Percentiles rank a stretch among this genome's conserved stretches.
Conservation (phyloP, 1,140 invertebrate species). For the Tetragonula clypearis region DNA sequence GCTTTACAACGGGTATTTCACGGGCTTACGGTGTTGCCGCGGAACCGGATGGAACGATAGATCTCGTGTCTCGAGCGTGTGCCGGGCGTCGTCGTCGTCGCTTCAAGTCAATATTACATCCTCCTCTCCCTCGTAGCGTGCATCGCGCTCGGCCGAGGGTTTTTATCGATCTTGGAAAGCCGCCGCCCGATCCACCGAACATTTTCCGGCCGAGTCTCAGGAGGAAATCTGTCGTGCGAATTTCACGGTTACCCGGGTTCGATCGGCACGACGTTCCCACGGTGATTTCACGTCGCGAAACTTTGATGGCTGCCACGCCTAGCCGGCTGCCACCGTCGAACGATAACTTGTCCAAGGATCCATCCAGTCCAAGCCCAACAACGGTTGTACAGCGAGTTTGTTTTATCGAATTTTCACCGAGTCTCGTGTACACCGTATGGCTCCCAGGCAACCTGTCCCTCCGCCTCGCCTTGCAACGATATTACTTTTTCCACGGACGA, state of each 20-base stretch:
- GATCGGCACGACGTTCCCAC: constrained; percentile 62
- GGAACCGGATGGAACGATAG: background rate
- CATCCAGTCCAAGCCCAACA: constrained; percentile 26
- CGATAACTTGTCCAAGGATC: constrained; percentile 65
- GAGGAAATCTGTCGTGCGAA: constrained; percentile 66
- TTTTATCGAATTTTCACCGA: constrained; percentile 64
- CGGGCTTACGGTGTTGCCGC: background rate
- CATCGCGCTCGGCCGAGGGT: background rate
- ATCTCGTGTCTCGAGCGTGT: background rate
- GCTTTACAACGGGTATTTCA: background rate
- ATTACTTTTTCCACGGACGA: constrained; percentile 49
- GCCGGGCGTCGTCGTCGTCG: background rate
- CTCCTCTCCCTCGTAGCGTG: background rate
- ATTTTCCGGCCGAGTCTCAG: constrained; percentile 50
- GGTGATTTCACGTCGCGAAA: constrained; percentile 65
- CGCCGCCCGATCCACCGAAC: constrained; percentile 27
- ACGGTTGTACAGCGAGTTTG: constrained; percentile 61
- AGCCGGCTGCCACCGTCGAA: constrained; percentile 21
- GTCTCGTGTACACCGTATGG: constrained; percentile 42
- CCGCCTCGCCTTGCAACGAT: constrained; percentile 37
- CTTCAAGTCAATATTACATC: constrained; percentile 8
- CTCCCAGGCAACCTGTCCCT: constrained; percentile 32
- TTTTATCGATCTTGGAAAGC: constrained; percentile 28
- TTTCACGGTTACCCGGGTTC: constrained; percentile 59
- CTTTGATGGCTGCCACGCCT: constrained; percentile 65